Percentiles rank a stretch among this genome's conserved stretches.
Evolutionary conservation across 2,797 vertebrate species (phyloP).

Genomic region (Gallinago stenura): DNA sequence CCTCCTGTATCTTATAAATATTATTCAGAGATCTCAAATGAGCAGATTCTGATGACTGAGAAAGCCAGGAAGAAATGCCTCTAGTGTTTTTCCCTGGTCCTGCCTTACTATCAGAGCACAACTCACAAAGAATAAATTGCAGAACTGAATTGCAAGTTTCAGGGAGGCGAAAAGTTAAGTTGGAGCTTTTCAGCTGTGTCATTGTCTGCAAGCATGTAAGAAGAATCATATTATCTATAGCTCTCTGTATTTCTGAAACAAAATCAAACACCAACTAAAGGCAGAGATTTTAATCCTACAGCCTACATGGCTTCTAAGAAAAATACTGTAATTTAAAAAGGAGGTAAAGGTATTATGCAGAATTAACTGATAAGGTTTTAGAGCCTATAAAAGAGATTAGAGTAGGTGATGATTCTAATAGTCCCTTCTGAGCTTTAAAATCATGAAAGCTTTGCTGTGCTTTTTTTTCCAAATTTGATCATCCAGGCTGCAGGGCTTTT

Average conservation of each 20-base stretch:
- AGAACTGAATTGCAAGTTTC: background rate
- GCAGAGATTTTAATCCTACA: background rate
- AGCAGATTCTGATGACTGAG: background rate
- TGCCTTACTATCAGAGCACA: background rate
- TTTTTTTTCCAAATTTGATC: background rate
- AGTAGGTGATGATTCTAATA: background rate
- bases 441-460: background rate
- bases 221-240: background rate
- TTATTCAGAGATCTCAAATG: background rate
- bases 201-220: background rate
- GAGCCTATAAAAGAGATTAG: background rate
- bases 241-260: background rate
- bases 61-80: background rate
- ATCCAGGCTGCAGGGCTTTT: background rate
- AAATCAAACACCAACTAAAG: background rate
- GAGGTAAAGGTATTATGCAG: background rate
- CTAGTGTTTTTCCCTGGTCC: background rate
- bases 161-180: background rate
- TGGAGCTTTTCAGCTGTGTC: background rate
- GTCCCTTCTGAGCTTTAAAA: background rate
- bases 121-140: background rate
- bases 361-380: constrained; percentile 20
- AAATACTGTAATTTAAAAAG: background rate
- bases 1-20: background rate
- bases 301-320: background rate